Conservation (phyloP, 2,113 vertebrate species). For the Ia io region DNA sequence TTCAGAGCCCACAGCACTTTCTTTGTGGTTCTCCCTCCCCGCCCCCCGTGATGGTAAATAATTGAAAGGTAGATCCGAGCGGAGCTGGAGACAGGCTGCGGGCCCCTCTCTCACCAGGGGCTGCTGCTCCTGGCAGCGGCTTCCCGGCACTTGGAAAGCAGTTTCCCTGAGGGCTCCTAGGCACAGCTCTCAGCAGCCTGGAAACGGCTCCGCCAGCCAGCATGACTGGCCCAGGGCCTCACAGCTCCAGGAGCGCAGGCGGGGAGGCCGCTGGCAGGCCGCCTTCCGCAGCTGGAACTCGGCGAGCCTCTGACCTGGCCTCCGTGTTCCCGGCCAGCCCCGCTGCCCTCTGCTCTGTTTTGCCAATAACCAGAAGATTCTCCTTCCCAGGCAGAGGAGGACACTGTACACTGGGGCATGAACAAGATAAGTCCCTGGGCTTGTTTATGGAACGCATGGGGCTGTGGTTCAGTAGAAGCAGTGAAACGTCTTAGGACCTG, state of each 20-base stretch:
- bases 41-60: background rate
- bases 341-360: background rate
- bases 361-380: background rate
- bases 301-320: background rate
- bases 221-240: background rate
- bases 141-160: background rate
- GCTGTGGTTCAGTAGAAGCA: background rate
- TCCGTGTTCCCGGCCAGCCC: background rate
- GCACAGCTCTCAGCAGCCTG: background rate
- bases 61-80: background rate
- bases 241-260: background rate
- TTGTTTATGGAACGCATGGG: background rate
- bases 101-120: fast-evolving
- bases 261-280: too few species aligned
- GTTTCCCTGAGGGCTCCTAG: background rate
- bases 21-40: background rate
- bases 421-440: background rate
- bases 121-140: background rate
- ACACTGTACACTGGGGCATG: background rate
- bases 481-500: background rate
- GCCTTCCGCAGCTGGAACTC: too few species aligned
- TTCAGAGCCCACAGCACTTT: background rate
- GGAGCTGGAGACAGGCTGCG: background rate
- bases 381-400: background rate
- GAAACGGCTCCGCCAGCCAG: background rate